Base-by-base conservation (phyloP, 2,888 invertebrate species). In the Bellardia pandia region DNA sequence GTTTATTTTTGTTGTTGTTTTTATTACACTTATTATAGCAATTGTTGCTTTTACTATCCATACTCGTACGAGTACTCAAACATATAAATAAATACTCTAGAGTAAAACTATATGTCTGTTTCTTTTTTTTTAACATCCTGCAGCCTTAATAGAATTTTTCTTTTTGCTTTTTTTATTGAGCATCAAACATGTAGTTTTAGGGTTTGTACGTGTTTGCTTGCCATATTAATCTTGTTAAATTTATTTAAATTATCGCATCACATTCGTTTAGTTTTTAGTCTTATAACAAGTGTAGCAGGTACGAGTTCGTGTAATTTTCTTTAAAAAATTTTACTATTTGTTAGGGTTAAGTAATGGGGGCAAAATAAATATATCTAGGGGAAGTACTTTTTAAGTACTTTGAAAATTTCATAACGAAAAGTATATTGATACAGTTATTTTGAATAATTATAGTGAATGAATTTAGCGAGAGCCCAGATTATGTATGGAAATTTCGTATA, bases 121-220 rank as follows among this genome's bases (percentile, higher is more conserved):
- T 14, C 3, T 13, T 68, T 23, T 48, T 30, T 6, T 66, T 62
- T 0, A 8, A 40, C 64, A 11, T 37, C 16, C 16, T 16, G 33
- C 56, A 69, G 45, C 58, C 45, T 60, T 78, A 66, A 77, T 75
- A 77, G 77, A 56, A 56, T 78, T 78, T 48, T 51, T 30, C 68
- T 30, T 45, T 40, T 68, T 16, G n/a, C 11, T 7, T n/a, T 71
- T 82, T 60, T 58, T 51, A 53, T 60, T 14, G 30, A 33, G 72
- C 58, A 48, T 75, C 53, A 51, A 85, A 75, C 75, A 79, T 85
- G 79, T 85, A 62, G 74, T 64, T 78, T 79, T 75, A 75, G 79
- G 68, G 62, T 79, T 69, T 68, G 30, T 79, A 85, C 85, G 85
- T 85, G 85, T 51, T n/a, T n/a, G n/a, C n/a, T 69, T 75, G 75